Percentiles rank a stretch among this genome's conserved stretches.
Conservation (phyloP, 1,140 invertebrate species). For the Ooceraea biroi region DNA sequence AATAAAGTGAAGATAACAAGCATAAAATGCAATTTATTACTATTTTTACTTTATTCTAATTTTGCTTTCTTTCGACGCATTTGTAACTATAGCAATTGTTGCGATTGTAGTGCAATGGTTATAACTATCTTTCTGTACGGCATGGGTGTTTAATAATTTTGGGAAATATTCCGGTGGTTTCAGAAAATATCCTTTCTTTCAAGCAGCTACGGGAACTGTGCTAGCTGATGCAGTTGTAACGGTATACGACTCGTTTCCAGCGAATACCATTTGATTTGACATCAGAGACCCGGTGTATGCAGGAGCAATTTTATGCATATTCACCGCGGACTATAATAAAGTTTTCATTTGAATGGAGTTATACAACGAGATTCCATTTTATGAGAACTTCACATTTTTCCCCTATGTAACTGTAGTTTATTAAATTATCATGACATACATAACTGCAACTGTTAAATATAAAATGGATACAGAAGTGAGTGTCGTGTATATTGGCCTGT, state of each 20-base stretch:
- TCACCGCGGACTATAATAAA: slow-evolving; percentile 57
- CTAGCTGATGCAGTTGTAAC: slow-evolving; percentile 34
- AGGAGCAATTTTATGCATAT: slow-evolving; percentile 48
- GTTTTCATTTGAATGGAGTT: slow-evolving; percentile 45
- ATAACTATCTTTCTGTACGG: background rate
- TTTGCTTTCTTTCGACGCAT: background rate
- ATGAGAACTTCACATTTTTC: background rate
- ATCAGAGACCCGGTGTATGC: slow-evolving; percentile 30
- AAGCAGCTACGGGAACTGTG: background rate
- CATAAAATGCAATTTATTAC: background rate
- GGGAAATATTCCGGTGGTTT: slow-evolving; percentile 1
- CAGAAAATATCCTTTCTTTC: background rate
- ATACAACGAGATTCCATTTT: slow-evolving; percentile 24
- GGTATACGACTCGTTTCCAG: slow-evolving; percentile 56
- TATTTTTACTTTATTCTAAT: background rate
- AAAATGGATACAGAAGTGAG: background rate
- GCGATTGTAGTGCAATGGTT: slow-evolving; percentile 1
- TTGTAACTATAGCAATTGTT: background rate
- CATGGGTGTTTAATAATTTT: slow-evolving; percentile 10
- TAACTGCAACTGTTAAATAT: background rate
- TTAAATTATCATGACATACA: slow-evolving; percentile 8
- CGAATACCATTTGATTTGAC: slow-evolving; percentile 61
- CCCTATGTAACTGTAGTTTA: slow-evolving; percentile 33
- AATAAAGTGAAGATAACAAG: background rate
- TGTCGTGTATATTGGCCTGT: background rate